Conservation (phyloP, 2,113 vertebrate species). For the Spermophilus dauricus region DNA sequence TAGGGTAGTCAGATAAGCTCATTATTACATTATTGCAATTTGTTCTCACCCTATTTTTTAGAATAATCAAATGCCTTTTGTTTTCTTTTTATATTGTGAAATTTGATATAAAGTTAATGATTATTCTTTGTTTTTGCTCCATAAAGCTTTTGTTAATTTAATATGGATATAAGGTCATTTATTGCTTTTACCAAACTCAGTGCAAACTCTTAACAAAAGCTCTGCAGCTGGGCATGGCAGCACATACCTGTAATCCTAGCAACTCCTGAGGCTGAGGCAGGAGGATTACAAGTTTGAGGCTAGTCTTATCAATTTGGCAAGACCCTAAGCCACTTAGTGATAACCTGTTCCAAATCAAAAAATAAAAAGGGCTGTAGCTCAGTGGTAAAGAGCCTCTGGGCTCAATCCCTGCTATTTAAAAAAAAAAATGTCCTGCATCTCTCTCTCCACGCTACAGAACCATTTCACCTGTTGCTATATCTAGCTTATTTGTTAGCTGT, state of each 20-base stretch:
- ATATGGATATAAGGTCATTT: not conserved
- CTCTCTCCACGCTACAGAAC: not conserved
- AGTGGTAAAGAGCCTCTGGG: too few relatives aligned
- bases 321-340: too few relatives aligned
- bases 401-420: too few relatives aligned
- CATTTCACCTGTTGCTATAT: not conserved
- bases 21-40: not conserved
- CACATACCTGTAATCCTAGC: too few relatives aligned
- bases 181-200: not conserved
- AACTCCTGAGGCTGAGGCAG: too few relatives aligned
- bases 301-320: too few relatives aligned
- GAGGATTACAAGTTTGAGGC: too few relatives aligned
- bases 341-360: too few relatives aligned
- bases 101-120: not conserved
- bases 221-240: too few relatives aligned
- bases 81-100: not conserved
- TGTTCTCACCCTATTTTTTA: not conserved
- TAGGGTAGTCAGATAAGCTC: not conserved
- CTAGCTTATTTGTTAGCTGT: not conserved
- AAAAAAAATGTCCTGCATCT: not conserved
- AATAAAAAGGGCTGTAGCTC: too few relatives aligned
- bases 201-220: not conserved
- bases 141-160: not conserved
- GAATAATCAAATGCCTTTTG: not conserved
- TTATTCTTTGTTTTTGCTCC: not conserved